Conservation (phyloP, 1,140 invertebrate species). For the Stegodyphus dumicola region DNA sequence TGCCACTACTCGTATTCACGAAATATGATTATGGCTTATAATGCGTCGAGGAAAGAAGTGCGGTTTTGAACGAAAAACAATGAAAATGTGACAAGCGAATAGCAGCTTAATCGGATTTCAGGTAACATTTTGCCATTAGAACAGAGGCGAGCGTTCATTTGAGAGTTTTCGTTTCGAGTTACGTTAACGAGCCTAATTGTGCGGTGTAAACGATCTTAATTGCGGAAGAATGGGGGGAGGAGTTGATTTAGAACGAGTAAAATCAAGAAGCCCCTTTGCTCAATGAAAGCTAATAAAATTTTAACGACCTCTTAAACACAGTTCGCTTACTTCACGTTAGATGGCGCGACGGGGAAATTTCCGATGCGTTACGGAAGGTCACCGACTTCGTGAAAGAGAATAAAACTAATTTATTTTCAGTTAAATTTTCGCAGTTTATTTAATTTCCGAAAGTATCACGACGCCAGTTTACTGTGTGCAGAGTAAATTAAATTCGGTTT, state of each 20-base stretch:
- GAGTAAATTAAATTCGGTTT: no score
- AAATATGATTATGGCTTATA: no score
- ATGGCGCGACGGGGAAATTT: conserved; percentile 14
- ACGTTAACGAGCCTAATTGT: conserved; percentile 53
- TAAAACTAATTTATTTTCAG: no score
- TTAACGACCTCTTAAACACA: conserved; percentile 34
- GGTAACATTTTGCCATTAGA: no score
- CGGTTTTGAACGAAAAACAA: no score
- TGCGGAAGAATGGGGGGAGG: conserved; percentile 8
- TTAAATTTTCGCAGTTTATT: no score
- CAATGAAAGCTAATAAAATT: conserved; percentile 51
- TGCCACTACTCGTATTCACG: no score
- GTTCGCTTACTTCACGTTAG: background rate
- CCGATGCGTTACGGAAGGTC: background rate
- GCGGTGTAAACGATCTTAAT: conserved; percentile 7
- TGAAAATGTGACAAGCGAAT: no score
- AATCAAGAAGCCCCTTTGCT: conserved; percentile 36
- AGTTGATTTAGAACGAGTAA: conserved; percentile 50
- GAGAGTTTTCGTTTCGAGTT: conserved; percentile 28
- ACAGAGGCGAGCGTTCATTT: conserved; percentile 17
- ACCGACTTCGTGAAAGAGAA: background rate
- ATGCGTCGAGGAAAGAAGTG: no score
- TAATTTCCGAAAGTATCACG: no score
- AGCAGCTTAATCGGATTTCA: no score
- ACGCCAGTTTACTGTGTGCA: no score